These are phyloP conservation scores for Sardina pilchardus DNA, from an alignment of 2,113 vertebrate species.

Conservation along the genomic window DNA sequence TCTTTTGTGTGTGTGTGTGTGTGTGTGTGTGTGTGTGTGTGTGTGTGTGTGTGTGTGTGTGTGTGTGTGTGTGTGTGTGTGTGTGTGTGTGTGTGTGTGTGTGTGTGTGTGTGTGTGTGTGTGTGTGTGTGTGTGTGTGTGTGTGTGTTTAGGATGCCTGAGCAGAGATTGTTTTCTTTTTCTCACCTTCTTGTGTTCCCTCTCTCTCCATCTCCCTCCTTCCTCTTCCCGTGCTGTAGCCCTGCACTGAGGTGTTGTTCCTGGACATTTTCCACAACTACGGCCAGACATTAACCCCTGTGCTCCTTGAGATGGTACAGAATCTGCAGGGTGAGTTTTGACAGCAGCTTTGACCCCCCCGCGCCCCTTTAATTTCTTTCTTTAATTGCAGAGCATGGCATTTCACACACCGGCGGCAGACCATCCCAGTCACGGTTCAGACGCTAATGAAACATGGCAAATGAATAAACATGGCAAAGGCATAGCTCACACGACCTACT, in stretches of 20 bases:
- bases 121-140: not conserved
- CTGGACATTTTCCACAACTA: slow-evolving; percentile 98
- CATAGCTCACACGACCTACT: not conserved
- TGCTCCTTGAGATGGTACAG: slow-evolving; percentile 93
- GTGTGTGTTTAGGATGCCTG: not conserved
- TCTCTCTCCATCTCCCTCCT: slow-evolving; percentile 36
- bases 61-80: not conserved
- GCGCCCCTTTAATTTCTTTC: not conserved
- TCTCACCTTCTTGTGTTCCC: slow-evolving; percentile 17
- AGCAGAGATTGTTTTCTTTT: not conserved
- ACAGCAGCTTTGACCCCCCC: not conserved
- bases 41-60: not conserved
- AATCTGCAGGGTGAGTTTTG: slow-evolving; percentile 83
- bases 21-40: not conserved
- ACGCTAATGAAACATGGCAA: not conserved
- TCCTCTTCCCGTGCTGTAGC: slow-evolving; percentile 67
- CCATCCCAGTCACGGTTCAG: not conserved
- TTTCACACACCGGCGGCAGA: not conserved
- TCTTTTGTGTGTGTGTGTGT: no score
- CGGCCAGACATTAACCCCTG: slow-evolving; percentile 90
- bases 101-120: not conserved
- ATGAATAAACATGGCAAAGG: not conserved
- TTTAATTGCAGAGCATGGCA: not conserved
- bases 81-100: not conserved
- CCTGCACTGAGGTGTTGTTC: slow-evolving; percentile 96